A percentile compares a stretch with the other conserved stretches of the same genome.
These are phyloP conservation scores for Cyrtorhinus lividipennis DNA, from an alignment of 1,140 invertebrate genomes.

Conservation along the genomic window DNA sequence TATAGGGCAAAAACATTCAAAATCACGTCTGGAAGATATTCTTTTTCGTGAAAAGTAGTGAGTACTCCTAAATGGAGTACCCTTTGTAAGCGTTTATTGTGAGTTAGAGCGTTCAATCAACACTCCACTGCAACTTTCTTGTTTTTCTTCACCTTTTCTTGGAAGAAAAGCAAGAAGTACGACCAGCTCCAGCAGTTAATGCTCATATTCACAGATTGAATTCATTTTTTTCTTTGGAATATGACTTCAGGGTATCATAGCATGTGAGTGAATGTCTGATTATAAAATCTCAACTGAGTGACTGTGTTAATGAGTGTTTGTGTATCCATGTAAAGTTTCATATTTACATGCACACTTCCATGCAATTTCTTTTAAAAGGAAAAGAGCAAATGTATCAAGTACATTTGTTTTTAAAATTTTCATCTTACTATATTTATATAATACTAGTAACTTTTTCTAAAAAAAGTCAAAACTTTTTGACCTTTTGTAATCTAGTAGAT, in stretches of 20 bases:
- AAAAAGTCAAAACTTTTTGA: conserved; percentile 14
- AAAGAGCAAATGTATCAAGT: background rate
- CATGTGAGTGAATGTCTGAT: background rate
- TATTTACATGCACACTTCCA: conserved; percentile 11
- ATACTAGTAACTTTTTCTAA: conserved; percentile 14
- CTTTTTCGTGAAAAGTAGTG: too few relatives aligned
- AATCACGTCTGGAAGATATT: too few relatives aligned
- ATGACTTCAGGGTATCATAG: conserved; percentile 17
- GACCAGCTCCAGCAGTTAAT: too few relatives aligned
- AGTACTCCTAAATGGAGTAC: too few relatives aligned
- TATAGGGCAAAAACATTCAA: background rate
- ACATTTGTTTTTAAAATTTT: background rate
- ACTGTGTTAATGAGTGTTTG: background rate
- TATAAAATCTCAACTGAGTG: background rate
- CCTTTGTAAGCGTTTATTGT: too few relatives aligned
- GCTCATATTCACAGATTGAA: too few relatives aligned
- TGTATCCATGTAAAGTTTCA: background rate
- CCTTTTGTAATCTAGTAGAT: conserved; percentile 20
- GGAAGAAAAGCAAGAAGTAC: too few relatives aligned
- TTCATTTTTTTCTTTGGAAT: conserved; percentile 15
- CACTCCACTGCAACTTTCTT: too few relatives aligned
- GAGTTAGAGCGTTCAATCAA: too few relatives aligned
- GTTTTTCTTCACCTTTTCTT: too few relatives aligned
- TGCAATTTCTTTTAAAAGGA: background rate
- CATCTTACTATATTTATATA: conserved; percentile 18